Conservation (phyloP, 1,140 invertebrate genomes). For the Phymorhynchus buccinoides region DNA sequence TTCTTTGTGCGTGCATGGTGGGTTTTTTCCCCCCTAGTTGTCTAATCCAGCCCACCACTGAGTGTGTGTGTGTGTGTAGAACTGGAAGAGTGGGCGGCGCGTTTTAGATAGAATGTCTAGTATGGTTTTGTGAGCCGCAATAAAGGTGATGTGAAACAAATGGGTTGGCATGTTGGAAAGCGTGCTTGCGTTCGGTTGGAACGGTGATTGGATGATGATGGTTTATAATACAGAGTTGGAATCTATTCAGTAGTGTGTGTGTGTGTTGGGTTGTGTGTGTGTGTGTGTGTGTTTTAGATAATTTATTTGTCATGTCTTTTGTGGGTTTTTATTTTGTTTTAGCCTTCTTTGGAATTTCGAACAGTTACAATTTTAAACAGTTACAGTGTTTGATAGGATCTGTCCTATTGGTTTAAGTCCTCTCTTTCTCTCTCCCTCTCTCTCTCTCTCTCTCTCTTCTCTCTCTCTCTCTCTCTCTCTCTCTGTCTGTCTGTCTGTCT, state of each 20-base stretch:
- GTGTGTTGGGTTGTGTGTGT: background rate
- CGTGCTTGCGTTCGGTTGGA: background rate
- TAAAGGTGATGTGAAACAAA: too few relatives aligned
- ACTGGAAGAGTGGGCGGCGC: too few relatives aligned
- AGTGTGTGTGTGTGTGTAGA: too few relatives aligned
- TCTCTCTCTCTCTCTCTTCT: background rate
- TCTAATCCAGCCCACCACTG: too few relatives aligned
- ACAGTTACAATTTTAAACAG: background rate
- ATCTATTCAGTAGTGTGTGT: background rate
- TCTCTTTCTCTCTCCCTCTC: conserved; percentile 15
- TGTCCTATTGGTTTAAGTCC: background rate
- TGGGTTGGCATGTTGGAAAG: background rate
- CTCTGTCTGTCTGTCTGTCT: background rate
- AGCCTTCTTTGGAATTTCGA: background rate
- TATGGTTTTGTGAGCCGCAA: too few relatives aligned
- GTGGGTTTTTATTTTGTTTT: conserved; percentile 19
- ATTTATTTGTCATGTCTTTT: background rate
- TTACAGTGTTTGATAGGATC: background rate
- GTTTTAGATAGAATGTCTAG: too few relatives aligned
- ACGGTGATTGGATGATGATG: background rate
- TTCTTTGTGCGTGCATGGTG: too few relatives aligned
- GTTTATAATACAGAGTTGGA: background rate
- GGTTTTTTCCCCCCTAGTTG: too few relatives aligned
- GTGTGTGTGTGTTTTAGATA: background rate
- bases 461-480: background rate